A percentile compares a stretch with the other conserved stretches of the same genome.
Conservation (phyloP, 2,113 vertebrate genomes). For the Coryphaenoides rupestris region DNA sequence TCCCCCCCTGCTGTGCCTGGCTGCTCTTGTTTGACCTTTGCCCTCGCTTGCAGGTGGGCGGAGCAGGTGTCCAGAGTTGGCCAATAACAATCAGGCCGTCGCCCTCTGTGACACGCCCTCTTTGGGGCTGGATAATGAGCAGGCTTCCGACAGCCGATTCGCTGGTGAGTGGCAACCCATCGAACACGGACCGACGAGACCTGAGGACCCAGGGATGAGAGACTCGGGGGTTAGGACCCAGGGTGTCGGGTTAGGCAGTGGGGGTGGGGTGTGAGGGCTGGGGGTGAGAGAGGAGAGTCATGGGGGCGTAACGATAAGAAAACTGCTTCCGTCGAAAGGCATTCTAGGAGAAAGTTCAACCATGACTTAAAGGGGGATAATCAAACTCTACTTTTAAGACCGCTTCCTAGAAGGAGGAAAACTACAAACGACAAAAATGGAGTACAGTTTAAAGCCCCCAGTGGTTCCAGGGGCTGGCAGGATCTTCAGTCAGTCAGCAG, state of each 20-base stretch:
- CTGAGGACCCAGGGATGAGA: constrained; percentile 32
- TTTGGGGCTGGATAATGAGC: constrained; percentile 98
- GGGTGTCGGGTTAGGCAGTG: constrained; percentile 9
- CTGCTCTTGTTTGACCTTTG: constrained; percentile 79
- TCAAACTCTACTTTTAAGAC: no score
- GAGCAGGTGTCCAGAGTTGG: constrained; percentile 90
- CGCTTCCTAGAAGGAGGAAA: no score
- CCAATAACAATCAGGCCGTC: constrained; percentile 99
- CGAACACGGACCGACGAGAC: constrained; percentile 81
- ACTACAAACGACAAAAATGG: no score
- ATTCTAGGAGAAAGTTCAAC: not conserved
- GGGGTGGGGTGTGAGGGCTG: no score
- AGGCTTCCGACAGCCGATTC: constrained; percentile 94
- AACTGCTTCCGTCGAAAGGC: not conserved
- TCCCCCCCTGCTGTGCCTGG: constrained; percentile 66
- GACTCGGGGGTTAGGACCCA: constrained; percentile 24
- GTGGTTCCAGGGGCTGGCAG: not conserved
- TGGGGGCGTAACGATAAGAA: not conserved
- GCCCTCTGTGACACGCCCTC: constrained; percentile 82
- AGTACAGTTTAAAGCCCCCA: not conserved
- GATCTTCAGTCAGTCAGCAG: constrained; percentile 8
- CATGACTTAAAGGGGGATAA: not conserved
- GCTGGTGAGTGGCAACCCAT: constrained; percentile 96
- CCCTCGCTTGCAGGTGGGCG: constrained; percentile 82
- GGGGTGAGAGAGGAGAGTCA: constrained; percentile 1